Conservation (phyloP, 2,113 vertebrate species). For the Mirza zaza region DNA sequence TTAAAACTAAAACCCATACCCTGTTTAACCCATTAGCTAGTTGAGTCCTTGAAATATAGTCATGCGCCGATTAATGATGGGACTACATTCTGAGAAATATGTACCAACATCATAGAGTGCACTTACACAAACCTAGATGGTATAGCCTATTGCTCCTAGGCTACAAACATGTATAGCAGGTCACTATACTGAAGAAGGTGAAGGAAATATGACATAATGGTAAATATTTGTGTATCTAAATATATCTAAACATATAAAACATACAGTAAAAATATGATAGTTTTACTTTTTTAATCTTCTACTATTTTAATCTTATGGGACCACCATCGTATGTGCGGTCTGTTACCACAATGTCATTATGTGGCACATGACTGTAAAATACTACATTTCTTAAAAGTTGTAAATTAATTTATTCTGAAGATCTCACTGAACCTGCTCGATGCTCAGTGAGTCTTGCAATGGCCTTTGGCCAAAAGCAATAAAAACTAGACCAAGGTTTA, state of each 20-base stretch:
- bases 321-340: background rate
- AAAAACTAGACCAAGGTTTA: constrained; percentile 32
- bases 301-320: background rate
- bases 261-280: background rate
- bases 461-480: constrained; percentile 56
- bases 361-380: background rate
- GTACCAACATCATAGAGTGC: background rate
- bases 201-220: background rate
- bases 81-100: background rate
- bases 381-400: constrained; percentile 33
- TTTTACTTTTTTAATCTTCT: too few species aligned
- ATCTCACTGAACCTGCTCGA: constrained; percentile 20
- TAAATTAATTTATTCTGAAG: constrained; percentile 63
- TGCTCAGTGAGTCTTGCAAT: constrained; percentile 27
- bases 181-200: background rate
- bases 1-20: constrained; percentile 22
- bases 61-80: background rate
- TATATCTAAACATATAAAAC: background rate
- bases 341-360: background rate
- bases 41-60: constrained; percentile 10
- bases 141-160: background rate
- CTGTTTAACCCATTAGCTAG: constrained; percentile 57
- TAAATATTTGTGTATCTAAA: background rate
- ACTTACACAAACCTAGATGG: background rate
- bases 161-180: background rate